Evolutionary conservation across 2,888 invertebrate species (phyloP), one percentile per base, ranked within the genome.

Genomic region (Cosmia trapezina): DNA sequence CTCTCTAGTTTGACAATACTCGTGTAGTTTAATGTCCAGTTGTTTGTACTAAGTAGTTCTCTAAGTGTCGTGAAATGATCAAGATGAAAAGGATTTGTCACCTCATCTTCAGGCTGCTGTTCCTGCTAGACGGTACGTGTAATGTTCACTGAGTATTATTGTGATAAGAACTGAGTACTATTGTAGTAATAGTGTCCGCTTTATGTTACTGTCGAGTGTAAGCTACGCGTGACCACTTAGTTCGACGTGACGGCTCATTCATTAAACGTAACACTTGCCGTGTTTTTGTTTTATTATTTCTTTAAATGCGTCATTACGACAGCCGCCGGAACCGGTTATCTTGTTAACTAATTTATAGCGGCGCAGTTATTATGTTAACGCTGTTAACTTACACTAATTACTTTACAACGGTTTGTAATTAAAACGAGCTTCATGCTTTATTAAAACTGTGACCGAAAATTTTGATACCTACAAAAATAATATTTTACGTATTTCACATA

Each of bases 81-180:
- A 93, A 93, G 91, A 95, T 95, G 94, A 93, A 91, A 92, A 92
- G 95, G 94, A 94, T 95, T 91, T 95, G 94, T 86, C 93, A 93
- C 85, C 92, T 95, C 83, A 91, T 95, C 84, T 94, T 95, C 80
- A 90, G 94, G 69, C 86, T 95, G 86, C 90, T 95, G 89, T 95
- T 95, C 83, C 88, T 95, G 73, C 93, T 95, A 80, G 95, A 95
- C 87, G 95, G 95, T 95, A 76, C 89, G 93, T 91, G 37, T n/a
- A 22, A 28, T 41, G 12, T 57, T 56, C 41, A 17, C 4, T n/a
- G n/a, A 28, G 28, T 43, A 17, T 22, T 47, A 28, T 19, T 47
- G 4, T n/a, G n/a, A n/a, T n/a, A n/a, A n/a, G n/a, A n/a, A 17
- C 4, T n/a, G n/a, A 28, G 28, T 43, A 17, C 19, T 47, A 28